A percentile compares a stretch with the other conserved stretches of the same genome.
These are phyloP conservation scores for Eriosoma lanigerum DNA, from an alignment of 1,140 invertebrate species.

Conservation along the genomic window DNA sequence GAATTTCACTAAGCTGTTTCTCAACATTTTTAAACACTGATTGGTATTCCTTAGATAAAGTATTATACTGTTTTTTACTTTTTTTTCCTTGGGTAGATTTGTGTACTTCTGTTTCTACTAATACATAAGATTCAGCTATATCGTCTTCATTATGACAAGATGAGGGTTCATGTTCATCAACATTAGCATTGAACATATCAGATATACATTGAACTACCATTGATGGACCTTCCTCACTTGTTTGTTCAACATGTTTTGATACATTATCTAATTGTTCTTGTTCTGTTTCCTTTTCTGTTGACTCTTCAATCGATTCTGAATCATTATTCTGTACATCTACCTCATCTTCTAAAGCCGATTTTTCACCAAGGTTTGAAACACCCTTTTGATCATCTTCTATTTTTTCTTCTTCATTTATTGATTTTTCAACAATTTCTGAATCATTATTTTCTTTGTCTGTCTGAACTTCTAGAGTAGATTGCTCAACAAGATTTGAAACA, in stretches of 20 bases:
- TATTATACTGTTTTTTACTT: no score
- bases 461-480: no score
- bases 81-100: not conserved
- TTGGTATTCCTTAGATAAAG: not conserved
- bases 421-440: no score
- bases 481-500: no score
- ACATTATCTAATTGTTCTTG: no score
- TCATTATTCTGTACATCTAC: no score
- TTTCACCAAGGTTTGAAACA: no score
- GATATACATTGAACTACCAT: not conserved
- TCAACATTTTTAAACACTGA: not conserved
- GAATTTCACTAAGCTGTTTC: not conserved
- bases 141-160: not conserved
- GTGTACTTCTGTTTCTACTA: not conserved
- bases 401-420: not conserved
- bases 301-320: no score
- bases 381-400: not conserved
- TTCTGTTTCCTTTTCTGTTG: no score
- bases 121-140: not conserved
- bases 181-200: constrained; percentile 5
- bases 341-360: no score
- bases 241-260: no score
- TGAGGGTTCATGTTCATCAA: not conserved
- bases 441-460: constrained; percentile 7
- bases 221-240: not conserved